Conservation (phyloP, 2,113 vertebrate species). For the Cyprinodon tularosa region DNA sequence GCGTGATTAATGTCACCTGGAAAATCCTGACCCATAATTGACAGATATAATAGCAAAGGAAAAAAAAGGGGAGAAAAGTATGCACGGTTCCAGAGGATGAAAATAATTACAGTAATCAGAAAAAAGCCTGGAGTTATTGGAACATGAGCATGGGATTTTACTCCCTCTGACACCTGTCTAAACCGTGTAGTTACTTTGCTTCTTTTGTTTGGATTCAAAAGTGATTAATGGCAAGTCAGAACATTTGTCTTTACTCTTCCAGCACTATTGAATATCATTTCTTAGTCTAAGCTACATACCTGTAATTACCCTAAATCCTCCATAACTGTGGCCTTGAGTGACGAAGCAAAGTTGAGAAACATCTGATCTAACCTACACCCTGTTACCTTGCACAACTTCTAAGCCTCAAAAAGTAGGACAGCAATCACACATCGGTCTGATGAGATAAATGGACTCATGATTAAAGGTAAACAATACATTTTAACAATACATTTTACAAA, state of each 20-base stretch:
- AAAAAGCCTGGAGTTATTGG: conserved; percentile 50
- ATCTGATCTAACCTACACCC: conserved; percentile 22
- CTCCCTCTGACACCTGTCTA: conserved; percentile 34
- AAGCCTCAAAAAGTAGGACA: not conserved
- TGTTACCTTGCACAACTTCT: not conserved
- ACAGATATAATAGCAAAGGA: conserved; percentile 34
- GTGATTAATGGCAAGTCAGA: conserved; percentile 19
- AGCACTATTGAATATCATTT: conserved; percentile 22
- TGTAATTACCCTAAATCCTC: conserved; percentile 49
- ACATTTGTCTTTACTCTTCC: not conserved
- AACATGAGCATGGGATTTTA: conserved; percentile 31
- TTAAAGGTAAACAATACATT: not conserved
- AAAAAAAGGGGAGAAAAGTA: conserved; percentile 2
- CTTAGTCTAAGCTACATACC: not conserved
- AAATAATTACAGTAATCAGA: conserved; percentile 68
- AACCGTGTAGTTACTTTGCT: conserved; percentile 11
- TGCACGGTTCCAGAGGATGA: conserved; percentile 31
- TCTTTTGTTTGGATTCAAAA: conserved; percentile 33
- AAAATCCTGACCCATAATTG: conserved; percentile 51
- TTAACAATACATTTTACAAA: not conserved
- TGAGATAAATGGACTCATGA: not conserved
- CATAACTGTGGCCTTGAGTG: conserved; percentile 6
- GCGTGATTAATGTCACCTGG: conserved; percentile 55
- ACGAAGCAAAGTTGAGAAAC: conserved; percentile 17
- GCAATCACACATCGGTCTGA: not conserved